Conservation (phyloP, 2,113 vertebrate genomes). For the Ranitomeya variabilis region DNA sequence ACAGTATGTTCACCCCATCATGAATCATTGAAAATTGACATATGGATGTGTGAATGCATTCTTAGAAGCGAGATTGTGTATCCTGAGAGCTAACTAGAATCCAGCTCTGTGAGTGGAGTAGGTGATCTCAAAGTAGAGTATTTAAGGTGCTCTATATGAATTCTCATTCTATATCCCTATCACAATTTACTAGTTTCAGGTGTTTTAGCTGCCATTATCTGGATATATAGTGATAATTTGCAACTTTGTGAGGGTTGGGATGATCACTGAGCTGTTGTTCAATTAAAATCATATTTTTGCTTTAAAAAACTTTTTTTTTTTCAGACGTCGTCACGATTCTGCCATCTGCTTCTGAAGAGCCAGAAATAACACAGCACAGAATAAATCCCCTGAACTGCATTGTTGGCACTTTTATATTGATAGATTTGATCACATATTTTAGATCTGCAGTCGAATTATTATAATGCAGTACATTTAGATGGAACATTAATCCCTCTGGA, state of each 20-base stretch:
- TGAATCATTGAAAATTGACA: too few relatives aligned
- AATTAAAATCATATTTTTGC: not conserved
- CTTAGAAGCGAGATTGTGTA: too few relatives aligned
- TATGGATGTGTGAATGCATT: too few relatives aligned
- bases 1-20: too few relatives aligned
- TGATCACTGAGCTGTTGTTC: not conserved
- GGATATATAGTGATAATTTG: not conserved
- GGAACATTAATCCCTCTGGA: slow-evolving; percentile 1
- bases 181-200: too few relatives aligned
- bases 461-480: slow-evolving; percentile 33
- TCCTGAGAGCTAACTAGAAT: too few relatives aligned
- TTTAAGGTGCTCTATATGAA: too few relatives aligned
- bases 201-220: too few relatives aligned
- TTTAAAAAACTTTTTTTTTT: not conserved
- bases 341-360: not conserved
- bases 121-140: too few relatives aligned
- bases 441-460: slow-evolving; percentile 4
- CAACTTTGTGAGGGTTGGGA: not conserved
- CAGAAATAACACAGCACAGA: not conserved
- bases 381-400: not conserved
- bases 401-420: slow-evolving; percentile 14
- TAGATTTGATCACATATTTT: not conserved
- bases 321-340: not conserved
- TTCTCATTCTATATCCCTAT: too few relatives aligned
- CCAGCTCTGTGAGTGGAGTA: too few relatives aligned